Evolutionary conservation across 2,888 invertebrate species (phyloP), one percentile per base, ranked within the genome.

Genomic region (Corbicula japonica): DNA sequence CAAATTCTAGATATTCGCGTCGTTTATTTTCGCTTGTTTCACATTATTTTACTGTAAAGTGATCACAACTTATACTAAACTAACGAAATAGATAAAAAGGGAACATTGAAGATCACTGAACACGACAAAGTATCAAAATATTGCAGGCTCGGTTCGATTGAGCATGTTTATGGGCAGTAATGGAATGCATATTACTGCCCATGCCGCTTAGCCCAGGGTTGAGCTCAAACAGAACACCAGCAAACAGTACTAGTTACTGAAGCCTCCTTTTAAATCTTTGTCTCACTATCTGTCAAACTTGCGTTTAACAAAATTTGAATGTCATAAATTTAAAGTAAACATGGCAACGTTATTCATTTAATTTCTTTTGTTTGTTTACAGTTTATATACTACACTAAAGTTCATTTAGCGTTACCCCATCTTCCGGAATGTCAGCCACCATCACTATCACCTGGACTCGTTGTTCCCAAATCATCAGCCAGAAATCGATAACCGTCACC

Each of bases 381-480:
- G 8, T 41, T 8, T 12, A 41, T 41, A 15, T 41, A 41, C 41
- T 41, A 15, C 15, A 41, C 8, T 41, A 15, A 12, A 12, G 15
- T 41, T 8, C 66, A 18, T 41, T n/a, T n/a, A n/a, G n/a, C n/a
- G n/a, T 41, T 41, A 69, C 60, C 48, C 50, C 60, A n/a, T 60
- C 70, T 3, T 60, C 60, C 12, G 50, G 48, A 4, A 46, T 70
- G 6, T n/a, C 60, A 2, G 60, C 38, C 21, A 72, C 34, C 72
- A 63, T 63, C 18, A 72, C 44, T 8, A 72, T 56, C 34, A 72
- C 30, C 12, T n/a, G 12, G n/a, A 26, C 35, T 6, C 58, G 12
- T n/a, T 72, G 63, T 58, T 72, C 56, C 72, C 72, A 72, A 21
- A 62, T 58, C 72, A 72, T 72, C 26, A 41, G 18, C 72, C 72